These are phyloP conservation scores for Cygnus buccinator DNA, from an alignment of 2,113 vertebrate species.

Conservation along the genomic window DNA sequence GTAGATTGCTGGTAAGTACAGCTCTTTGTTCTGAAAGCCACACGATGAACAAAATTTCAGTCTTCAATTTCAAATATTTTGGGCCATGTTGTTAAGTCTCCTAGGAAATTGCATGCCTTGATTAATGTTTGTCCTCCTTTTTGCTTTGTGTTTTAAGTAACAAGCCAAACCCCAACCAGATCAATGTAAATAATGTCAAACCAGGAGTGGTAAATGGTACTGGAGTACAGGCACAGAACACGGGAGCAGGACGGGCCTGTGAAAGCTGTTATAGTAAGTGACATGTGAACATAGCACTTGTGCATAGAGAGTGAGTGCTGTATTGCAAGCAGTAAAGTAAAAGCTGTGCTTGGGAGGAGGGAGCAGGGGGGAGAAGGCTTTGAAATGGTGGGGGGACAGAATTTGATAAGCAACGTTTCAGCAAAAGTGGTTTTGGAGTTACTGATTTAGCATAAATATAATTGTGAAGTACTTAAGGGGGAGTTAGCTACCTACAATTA, in stretches of 20 bases:
- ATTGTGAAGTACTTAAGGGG: background rate
- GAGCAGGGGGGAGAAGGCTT: background rate
- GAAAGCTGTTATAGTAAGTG: constrained; percentile 98
- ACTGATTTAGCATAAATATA: background rate
- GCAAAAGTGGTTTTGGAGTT: background rate
- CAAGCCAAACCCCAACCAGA: constrained; percentile 99
- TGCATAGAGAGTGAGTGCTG: background rate
- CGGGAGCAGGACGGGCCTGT: constrained; percentile 88
- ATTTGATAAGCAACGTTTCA: background rate
- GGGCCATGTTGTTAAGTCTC: background rate
- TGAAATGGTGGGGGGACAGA: background rate
- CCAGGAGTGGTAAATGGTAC: constrained; percentile 92
- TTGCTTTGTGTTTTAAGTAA: constrained; percentile 82
- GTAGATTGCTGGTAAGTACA: background rate
- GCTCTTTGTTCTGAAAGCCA: background rate
- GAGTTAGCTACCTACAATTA: background rate
- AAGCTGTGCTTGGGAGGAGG: background rate
- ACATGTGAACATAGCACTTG: background rate
- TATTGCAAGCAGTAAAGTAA: background rate
- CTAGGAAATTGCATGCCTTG: background rate
- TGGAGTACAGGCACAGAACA: constrained; percentile 76
- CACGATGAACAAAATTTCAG: background rate
- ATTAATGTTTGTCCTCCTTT: constrained; percentile 23
- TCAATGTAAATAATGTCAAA: constrained; percentile 89
- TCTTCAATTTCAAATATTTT: background rate